Conservation (phyloP, 2,888 invertebrate genomes). For the Cynaeus angustus region DNA sequence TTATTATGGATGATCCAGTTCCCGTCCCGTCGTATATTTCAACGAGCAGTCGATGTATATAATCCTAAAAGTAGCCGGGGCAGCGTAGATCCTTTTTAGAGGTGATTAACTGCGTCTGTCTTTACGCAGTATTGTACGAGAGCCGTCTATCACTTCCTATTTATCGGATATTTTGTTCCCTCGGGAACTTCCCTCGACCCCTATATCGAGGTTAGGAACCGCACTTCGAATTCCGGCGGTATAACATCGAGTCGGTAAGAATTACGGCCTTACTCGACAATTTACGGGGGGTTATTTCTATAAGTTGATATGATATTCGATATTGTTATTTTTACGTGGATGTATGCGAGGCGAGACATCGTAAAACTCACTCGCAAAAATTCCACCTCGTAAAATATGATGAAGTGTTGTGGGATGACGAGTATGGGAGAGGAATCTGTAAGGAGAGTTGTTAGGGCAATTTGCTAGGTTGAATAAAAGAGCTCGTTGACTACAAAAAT, state of each 20-base stretch:
- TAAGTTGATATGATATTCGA: conserved; percentile 44
- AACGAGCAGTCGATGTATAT: conserved; percentile 50
- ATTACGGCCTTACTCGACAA: conserved; percentile 44
- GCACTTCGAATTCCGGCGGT: conserved; percentile 45
- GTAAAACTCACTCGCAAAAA: conserved; percentile 19
- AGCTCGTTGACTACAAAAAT: no score
- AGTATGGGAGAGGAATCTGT: neutral
- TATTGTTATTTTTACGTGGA: conserved; percentile 31
- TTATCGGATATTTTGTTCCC: conserved; percentile 54
- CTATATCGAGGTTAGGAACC: conserved; percentile 42
- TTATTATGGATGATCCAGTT: conserved; percentile 17
- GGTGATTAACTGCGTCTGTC: conserved; percentile 59
- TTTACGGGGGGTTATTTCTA: conserved; percentile 40
- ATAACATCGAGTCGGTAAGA: conserved; percentile 37
- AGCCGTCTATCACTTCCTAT: conserved; percentile 58
- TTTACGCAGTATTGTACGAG: conserved; percentile 57
- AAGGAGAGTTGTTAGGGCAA: neutral
- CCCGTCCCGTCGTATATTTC: conserved; percentile 23
- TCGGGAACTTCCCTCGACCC: conserved; percentile 40
- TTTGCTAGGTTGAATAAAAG: neutral
- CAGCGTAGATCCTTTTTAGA: conserved; percentile 57
- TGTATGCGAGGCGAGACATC: conserved; percentile 5
- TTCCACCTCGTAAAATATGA: conserved; percentile 19
- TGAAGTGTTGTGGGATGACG: neutral
- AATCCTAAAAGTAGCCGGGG: conserved; percentile 55